Conservation (phyloP, 2,113 vertebrate species). For the Stigmatopora argus region DNA sequence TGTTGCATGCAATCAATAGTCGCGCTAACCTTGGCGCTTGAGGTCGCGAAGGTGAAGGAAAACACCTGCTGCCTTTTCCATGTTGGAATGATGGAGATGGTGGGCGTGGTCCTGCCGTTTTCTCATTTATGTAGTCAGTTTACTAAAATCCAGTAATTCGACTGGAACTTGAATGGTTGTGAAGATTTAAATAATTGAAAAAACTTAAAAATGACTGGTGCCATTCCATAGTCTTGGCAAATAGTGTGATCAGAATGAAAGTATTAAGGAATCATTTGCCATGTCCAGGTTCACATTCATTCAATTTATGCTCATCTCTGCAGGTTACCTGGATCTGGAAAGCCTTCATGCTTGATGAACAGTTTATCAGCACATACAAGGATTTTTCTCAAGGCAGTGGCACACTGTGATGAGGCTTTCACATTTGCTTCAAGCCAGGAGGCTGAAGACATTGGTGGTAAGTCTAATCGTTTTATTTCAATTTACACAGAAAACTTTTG, state of each 20-base stretch:
- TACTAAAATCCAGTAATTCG: not conserved
- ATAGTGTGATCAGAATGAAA: not conserved
- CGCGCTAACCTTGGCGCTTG: slow-evolving; percentile 8
- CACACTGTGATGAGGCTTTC: slow-evolving; percentile 57
- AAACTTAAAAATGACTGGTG: not conserved
- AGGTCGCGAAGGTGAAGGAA: slow-evolving; percentile 15
- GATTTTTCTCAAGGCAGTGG: slow-evolving; percentile 48
- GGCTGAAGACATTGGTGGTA: slow-evolving; percentile 44
- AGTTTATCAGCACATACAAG: slow-evolving; percentile 47
- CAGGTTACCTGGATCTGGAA: slow-evolving; percentile 22
- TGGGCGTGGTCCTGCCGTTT: not conserved
- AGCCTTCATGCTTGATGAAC: slow-evolving; percentile 21
- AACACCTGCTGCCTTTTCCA: not conserved
- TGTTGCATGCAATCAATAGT: slow-evolving; percentile 55
- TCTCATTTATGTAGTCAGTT: not conserved
- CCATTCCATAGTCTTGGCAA: not conserved
- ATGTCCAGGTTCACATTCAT: not conserved
- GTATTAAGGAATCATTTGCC: not conserved
- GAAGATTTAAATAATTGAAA: not conserved
- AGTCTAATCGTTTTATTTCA: slow-evolving; percentile 66
- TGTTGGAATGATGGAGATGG: not conserved
- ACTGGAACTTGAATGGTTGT: not conserved
- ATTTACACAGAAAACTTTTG: slow-evolving; percentile 63
- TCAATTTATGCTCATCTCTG: slow-evolving; percentile 20
- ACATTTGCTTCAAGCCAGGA: slow-evolving; percentile 58